Evolutionary conservation across 2,113 vertebrate species (phyloP).

Genomic region (Deroptyus accipitrinus): DNA sequence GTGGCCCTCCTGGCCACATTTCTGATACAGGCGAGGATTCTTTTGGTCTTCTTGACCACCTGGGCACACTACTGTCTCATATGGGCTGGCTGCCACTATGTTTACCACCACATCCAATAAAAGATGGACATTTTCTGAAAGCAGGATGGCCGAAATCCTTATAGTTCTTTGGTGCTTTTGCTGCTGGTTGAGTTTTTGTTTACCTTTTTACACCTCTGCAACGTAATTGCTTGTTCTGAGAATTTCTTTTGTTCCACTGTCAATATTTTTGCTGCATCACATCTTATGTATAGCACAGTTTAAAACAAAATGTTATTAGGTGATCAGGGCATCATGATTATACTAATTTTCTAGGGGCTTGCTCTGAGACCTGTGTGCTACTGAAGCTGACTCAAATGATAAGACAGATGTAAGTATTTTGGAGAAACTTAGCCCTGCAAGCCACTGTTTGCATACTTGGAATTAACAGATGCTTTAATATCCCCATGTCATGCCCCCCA

Average conservation of each 20-base stretch:
- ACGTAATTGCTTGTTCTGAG: background rate
- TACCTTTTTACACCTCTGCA: background rate
- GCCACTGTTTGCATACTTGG: background rate
- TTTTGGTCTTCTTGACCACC: background rate
- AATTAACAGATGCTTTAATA: conserved; percentile 2
- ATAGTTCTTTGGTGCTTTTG: background rate
- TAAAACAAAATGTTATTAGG: background rate
- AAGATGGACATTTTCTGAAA: background rate
- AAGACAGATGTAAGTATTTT: background rate
- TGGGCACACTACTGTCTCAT: background rate
- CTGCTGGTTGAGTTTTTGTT: background rate
- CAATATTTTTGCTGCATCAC: background rate
- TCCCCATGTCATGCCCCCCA: background rate
- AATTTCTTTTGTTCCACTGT: background rate
- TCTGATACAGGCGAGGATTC: background rate
- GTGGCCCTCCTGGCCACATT: background rate
- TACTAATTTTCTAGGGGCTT: background rate
- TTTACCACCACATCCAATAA: background rate
- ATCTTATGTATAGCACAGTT: background rate
- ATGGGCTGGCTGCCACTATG: background rate
- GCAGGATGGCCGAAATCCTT: background rate
- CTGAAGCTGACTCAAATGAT: background rate
- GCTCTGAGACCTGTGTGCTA: background rate
- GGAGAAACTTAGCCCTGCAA: background rate
- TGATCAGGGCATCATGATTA: background rate